These are phyloP conservation scores for Phodopus roborovskii DNA, from an alignment of 2,113 vertebrate species.

Conservation along the genomic window DNA sequence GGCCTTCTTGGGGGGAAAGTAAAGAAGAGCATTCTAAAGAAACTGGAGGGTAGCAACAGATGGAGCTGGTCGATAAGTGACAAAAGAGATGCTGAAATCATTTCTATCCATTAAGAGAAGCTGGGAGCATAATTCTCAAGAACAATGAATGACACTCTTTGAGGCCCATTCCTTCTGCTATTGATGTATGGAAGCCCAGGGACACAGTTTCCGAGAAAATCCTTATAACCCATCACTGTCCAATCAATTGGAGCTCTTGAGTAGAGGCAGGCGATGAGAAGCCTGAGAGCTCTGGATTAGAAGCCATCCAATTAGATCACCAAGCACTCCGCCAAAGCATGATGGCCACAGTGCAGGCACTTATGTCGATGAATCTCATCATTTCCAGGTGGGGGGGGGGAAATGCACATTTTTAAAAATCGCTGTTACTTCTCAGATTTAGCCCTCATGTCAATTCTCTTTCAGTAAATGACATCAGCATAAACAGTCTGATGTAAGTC, in stretches of 20 bases:
- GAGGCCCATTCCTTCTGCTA: conserved; percentile 28
- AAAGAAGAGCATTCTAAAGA: conserved; percentile 57
- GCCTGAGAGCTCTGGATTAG: conserved; percentile 33
- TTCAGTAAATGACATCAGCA: conserved; percentile 30
- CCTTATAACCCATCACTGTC: conserved; percentile 54
- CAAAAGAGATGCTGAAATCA: conserved; percentile 49
- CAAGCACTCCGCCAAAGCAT: not conserved
- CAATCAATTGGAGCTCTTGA: conserved; percentile 67
- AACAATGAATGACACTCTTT: conserved; percentile 55
- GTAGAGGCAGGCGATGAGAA: conserved; percentile 2
- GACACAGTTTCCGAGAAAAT: conserved; percentile 69
- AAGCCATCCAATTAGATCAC: conserved; percentile 55
- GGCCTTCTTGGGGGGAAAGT: conserved; percentile 65
- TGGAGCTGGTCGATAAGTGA: not conserved
- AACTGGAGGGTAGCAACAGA: conserved; percentile 31
- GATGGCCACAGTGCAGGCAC: not conserved
- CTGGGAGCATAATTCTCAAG: conserved; percentile 47
- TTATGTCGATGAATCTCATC: conserved; percentile 51
- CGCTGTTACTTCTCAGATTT: conserved; percentile 47
- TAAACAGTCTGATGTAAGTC: not conserved
- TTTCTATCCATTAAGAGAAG: conserved; percentile 66
- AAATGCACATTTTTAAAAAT: not conserved
- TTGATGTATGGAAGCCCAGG: conserved; percentile 45
- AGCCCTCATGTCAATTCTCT: not conserved
- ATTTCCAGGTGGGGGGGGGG: not conserved